Evolutionary conservation across 2,113 vertebrate species (phyloP).

Genomic region (Murina feae): DNA sequence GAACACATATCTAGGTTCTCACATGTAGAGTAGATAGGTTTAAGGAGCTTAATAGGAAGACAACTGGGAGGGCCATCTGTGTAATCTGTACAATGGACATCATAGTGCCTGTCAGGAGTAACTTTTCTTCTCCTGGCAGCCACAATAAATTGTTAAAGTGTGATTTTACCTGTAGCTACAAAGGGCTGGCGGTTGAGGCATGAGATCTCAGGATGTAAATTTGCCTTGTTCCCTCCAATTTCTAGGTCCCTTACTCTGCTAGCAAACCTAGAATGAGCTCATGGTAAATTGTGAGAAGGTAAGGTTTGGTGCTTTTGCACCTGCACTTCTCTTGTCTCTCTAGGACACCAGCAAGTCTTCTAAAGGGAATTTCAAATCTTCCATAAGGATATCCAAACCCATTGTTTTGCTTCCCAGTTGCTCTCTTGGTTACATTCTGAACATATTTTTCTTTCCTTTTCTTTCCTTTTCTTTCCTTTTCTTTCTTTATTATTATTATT

Average conservation of each 20-base stretch:
- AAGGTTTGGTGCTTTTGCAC: background rate
- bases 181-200: background rate
- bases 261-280: background rate
- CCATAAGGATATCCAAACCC: background rate
- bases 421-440: background rate
- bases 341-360: background rate
- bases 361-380: background rate
- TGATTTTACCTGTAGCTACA: background rate
- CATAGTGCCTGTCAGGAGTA: background rate
- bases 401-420: background rate
- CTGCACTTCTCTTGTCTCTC: background rate
- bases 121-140: background rate
- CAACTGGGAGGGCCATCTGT: background rate
- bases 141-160: background rate
- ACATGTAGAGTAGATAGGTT: background rate
- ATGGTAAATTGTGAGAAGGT: background rate
- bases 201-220: background rate
- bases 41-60: background rate
- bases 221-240: background rate
- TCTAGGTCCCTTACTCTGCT: background rate
- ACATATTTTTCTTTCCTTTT: background rate
- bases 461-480: no score
- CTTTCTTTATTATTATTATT: no score
- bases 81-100: background rate
- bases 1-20: background rate